Evolutionary conservation across 1,140 invertebrate genomes (phyloP).

Genomic region (Anadara kagoshimensis): DNA sequence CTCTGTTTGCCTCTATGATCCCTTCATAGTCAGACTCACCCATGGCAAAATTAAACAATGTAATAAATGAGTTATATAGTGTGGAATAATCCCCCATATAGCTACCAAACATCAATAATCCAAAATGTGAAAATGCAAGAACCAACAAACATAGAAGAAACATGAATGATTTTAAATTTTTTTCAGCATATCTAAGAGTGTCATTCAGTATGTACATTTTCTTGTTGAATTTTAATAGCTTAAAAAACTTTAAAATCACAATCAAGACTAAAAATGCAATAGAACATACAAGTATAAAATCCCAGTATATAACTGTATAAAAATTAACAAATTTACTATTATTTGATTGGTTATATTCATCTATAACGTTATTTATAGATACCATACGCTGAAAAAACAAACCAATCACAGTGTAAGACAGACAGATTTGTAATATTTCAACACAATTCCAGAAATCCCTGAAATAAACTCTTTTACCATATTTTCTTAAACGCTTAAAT

Average conservation of each 20-base stretch:
- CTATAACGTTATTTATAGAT: constrained; percentile 31
- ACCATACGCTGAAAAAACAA: constrained; percentile 51
- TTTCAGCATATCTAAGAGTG: constrained; percentile 30
- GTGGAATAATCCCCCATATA: constrained; percentile 31
- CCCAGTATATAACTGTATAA: constrained; percentile 48
- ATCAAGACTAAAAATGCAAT: constrained; percentile 46
- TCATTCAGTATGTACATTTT: constrained; percentile 39
- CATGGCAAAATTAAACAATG: constrained; percentile 47
- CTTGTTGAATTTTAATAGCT: constrained; percentile 51
- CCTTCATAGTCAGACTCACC: constrained; percentile 48
- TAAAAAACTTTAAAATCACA: constrained; percentile 53
- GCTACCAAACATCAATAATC: constrained; percentile 42
- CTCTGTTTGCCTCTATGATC: constrained; percentile 20
- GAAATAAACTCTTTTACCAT: constrained; percentile 28
- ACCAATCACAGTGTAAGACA: constrained; percentile 45
- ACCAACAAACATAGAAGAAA: constrained; percentile 31
- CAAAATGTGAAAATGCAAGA: constrained; percentile 42
- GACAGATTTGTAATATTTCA: constrained; percentile 44
- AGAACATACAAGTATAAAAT: constrained; percentile 41
- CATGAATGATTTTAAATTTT: constrained; percentile 27
- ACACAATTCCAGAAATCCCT: constrained; percentile 41
- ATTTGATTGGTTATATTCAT: constrained; percentile 27
- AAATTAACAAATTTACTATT: constrained; percentile 48
- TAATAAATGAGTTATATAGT: constrained; percentile 23
- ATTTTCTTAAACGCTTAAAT: constrained; percentile 24